Conservation (phyloP, 2,888 invertebrate species). For the Caenorhabditis becei region DNA sequence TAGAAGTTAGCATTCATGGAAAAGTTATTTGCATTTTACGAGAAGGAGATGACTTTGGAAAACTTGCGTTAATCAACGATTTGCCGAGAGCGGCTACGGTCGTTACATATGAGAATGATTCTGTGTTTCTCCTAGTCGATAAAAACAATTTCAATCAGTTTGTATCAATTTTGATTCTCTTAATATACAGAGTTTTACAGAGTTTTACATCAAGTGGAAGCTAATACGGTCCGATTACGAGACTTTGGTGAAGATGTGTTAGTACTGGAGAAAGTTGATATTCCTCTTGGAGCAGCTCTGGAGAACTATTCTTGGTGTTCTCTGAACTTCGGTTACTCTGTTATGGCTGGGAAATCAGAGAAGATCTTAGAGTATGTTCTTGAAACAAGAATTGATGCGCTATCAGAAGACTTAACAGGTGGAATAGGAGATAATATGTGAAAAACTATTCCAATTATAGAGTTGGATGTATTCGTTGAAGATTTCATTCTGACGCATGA, state of each 20-base stretch:
- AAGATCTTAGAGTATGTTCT: constrained; percentile 91
- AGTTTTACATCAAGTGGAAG: constrained; percentile 87
- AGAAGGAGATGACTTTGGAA: constrained; percentile 92
- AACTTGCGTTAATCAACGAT: constrained; percentile 90
- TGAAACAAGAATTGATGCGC: constrained; percentile 87
- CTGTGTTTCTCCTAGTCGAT: constrained; percentile 90
- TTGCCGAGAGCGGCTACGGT: constrained; percentile 91
- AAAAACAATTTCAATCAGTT: constrained; percentile 90
- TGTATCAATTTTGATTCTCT: background rate
- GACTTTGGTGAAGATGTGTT: constrained; percentile 91
- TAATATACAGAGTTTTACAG: constrained; percentile 55
- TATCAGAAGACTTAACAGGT: constrained; percentile 56
- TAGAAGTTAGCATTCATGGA: constrained; percentile 90
- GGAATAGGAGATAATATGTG: no score
- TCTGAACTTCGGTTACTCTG: constrained; percentile 85
- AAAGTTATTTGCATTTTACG: constrained; percentile 89
- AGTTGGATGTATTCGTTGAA: constrained; percentile 86
- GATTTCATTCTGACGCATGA: constrained; percentile 90
- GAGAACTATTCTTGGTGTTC: constrained; percentile 24
- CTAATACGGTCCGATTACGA: constrained; percentile 90
- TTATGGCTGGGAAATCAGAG: constrained; percentile 91
- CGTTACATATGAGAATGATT: constrained; percentile 89
- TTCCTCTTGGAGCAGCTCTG: constrained; percentile 71
- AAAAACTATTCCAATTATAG: constrained; percentile 18
- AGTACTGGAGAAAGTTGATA: constrained; percentile 86